A percentile compares a stretch with the other conserved stretches of the same genome.
Evolutionary conservation across 2,888 invertebrate genomes (phyloP).

Genomic region (Tipula lateralis): DNA sequence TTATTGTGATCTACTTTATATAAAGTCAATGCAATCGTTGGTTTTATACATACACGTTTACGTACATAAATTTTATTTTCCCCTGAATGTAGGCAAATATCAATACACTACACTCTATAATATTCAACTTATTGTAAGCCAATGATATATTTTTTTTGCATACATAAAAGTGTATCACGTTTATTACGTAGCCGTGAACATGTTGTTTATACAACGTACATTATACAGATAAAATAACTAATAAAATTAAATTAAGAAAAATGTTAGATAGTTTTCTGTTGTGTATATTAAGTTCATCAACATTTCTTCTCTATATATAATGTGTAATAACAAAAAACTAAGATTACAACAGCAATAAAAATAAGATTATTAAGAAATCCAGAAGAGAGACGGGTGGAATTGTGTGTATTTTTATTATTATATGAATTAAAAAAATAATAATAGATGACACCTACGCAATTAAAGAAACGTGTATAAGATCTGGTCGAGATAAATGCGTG

Average conservation of each 20-base stretch:
- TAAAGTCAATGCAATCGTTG: not conserved
- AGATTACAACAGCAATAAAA: not conserved
- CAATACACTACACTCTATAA: not conserved
- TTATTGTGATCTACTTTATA: not conserved
- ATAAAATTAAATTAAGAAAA: constrained; percentile 14
- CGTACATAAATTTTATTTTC: not conserved
- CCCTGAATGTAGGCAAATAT: not conserved
- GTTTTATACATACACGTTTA: not conserved
- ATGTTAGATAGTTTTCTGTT: constrained; percentile 6
- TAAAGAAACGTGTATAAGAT: not conserved
- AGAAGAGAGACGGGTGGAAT: not conserved
- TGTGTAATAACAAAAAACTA: not conserved
- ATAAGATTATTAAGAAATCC: not conserved
- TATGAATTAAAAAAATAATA: not conserved
- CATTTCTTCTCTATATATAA: not conserved
- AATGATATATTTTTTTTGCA: not conserved
- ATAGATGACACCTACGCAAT: not conserved
- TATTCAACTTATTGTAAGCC: not conserved
- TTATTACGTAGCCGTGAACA: not conserved
- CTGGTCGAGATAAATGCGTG: not conserved
- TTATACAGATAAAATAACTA: not conserved
- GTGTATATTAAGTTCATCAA: not conserved
- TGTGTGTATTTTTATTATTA: not conserved
- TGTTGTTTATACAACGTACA: not conserved
- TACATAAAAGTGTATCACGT: not conserved